Base-by-base conservation (phyloP, 2,797 vertebrate species). In the Chloroceryle inda region DNA sequence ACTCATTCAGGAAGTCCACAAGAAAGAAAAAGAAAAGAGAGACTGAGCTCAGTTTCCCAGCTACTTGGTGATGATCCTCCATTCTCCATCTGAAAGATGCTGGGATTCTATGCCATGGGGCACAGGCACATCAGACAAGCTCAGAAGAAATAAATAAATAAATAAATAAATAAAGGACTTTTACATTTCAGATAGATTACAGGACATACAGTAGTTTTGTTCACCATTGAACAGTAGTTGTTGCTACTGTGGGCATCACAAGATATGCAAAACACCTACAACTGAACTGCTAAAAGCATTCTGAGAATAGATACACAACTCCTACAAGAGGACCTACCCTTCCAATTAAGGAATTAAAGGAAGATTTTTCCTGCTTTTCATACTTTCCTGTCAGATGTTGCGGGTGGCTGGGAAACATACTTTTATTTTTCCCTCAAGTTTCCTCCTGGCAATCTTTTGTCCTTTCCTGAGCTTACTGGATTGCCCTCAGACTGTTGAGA, bases 371-470 rank as follows among this genome's bases (percentile, higher is more conserved):
- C 50, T 53, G 50, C 22, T 91, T 83, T 58, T 52, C 10, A 9
- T 27, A 69, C 23, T 21, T 61, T 29, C 27, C 50, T 27, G 16
- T 8, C 49, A 87, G 49, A 49, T 42, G 23, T 8, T 5, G n/a
- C 3, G 19, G n/a, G 55, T 23, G 21, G 7, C 14, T 17, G 1
- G 4, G 21, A 7, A 82, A 33, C 17, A 33, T 29, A 7, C 1
- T 27, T 58, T 52, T 38, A 20, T 44, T 91, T 47, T 78, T 67
- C 62, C 15, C 75, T 24, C 4, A 49, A 71, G 37, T 17, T 7
- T 38, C 14, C 21, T 76, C 24, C n/a, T 47, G 42, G 16, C 27
- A 35, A 44, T 76, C 26, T 38, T 24, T 50, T 55, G 44, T 35
- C 21, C 37, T 55, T 55, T 22, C 21, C 74, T 10, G 26, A 85